Base-by-base conservation (phyloP, 2,888 invertebrate genomes). In the Harpalus rufipes region DNA sequence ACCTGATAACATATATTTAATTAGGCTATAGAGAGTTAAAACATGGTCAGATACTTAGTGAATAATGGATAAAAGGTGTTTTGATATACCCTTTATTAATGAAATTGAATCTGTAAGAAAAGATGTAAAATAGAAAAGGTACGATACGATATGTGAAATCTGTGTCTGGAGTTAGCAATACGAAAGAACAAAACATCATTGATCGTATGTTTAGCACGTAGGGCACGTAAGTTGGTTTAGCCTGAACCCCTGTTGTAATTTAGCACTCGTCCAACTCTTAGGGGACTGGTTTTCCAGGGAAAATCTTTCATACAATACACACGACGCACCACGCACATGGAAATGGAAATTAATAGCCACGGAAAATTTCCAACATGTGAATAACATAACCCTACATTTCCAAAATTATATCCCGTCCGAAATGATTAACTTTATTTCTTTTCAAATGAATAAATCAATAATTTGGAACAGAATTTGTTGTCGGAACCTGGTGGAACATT, bases 171-270 rank as follows among this genome's bases (percentile, higher is more conserved):
- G 12, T 51, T 12, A 51, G 44, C 0, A 51, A 51, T 32, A 12
- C 10, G 12, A 51, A 51, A 51, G 44, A 59, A 59, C 59, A 59
- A 14, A 56, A 59, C 14, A 14, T 51, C 65, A 65, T 65, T 65
- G 65, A 65, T 65, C 65, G 65, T 32, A 65, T 65, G 65, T 65
- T 65, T 65, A 25, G 65, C 65, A 65, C 25, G 25, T 25, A 65
- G 65, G 32, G 65, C 65, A 65, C 65, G 65, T 65, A 65, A 65
- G 65, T 65, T 21, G 65, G 65, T 65, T 65, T 65, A 65, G 65
- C 4, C 14, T 59, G 18, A 59, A 14, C 65, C 65, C 65, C 25
- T 65, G n/a, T 12, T 25, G 65, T 65, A 65, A 65, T 65, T 65
- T 65, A 65, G 65, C 21, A 65, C 65, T 65, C 12, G 32, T 21